phyloP scores from a whole-genome alignment of 2,797 vertebrate genomes.

The Nyctalus aviator region DNA sequence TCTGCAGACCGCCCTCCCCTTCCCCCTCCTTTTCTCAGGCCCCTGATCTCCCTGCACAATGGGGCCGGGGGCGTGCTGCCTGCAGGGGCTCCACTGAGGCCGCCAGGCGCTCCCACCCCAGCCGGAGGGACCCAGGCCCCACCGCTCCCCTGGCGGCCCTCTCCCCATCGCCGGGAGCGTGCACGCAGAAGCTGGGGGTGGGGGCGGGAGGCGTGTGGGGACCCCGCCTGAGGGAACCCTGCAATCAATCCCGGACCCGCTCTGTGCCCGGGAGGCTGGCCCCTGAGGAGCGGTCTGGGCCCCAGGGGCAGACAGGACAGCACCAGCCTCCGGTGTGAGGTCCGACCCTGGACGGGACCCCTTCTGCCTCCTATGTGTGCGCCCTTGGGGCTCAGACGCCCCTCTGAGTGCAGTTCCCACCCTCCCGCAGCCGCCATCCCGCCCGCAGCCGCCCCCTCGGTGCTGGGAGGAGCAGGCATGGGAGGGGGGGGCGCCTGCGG shows the following conservation, averaged over 20 bases:
- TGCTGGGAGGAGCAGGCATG: too few species aligned
- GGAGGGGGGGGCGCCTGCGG: background rate
- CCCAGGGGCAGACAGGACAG: background rate
- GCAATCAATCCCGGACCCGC: background rate
- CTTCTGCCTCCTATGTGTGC: background rate
- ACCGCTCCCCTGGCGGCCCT: rapidly evolving
- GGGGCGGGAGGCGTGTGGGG: too few species aligned
- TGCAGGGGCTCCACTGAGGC: background rate
- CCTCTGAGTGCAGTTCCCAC: background rate
- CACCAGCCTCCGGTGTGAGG: rapidly evolving
- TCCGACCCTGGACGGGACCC: background rate
- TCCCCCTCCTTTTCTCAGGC: background rate
- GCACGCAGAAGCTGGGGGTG: too few species aligned
- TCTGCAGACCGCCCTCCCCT: too few species aligned
- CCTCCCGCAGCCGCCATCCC: background rate
- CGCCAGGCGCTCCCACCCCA: background rate
- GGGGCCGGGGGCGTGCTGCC: background rate
- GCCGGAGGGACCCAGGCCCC: background rate
- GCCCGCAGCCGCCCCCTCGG: background rate
- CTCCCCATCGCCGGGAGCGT: too few species aligned
- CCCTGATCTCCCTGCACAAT: background rate
- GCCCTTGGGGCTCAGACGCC: background rate
- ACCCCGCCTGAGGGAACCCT: background rate
- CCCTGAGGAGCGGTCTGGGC: background rate
- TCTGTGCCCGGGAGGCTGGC: background rate